A percentile compares a stretch with the other conserved stretches of the same genome.
Conservation (phyloP, 2,888 invertebrate species). For the Gibbula magus region DNA sequence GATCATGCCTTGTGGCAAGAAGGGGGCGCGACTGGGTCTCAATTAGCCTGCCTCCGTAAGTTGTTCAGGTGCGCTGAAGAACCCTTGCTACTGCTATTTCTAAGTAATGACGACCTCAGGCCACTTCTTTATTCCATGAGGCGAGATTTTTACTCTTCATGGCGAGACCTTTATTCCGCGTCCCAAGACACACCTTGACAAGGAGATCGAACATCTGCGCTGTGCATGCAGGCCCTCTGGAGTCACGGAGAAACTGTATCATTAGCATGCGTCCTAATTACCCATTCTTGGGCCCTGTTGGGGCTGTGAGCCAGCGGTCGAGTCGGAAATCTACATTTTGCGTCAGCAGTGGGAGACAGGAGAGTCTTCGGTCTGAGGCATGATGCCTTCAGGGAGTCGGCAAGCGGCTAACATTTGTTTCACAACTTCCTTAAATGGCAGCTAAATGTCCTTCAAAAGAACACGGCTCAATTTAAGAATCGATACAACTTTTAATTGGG, state of each 20-base stretch:
- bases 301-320: too few species aligned
- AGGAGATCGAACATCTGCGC: neutral
- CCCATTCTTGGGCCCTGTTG: neutral
- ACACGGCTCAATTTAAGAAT: neutral
- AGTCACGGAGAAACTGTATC: neutral
- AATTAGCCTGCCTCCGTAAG: too few species aligned
- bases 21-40: too few species aligned
- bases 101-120: too few species aligned
- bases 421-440: slow-evolving; percentile 5
- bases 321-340: too few species aligned
- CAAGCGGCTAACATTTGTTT: neutral
- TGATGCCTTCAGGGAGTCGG: too few species aligned
- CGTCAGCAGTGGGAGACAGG: too few species aligned
- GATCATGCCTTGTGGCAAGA: neutral
- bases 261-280: neutral
- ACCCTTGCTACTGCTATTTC: too few species aligned
- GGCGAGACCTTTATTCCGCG: neutral
- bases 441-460: neutral
- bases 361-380: too few species aligned
- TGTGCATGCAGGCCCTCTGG: neutral
- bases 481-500: neutral
- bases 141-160: too few species aligned
- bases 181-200: neutral
- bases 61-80: too few species aligned
- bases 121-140: too few species aligned